A percentile compares a stretch with the other conserved stretches of the same genome.
These are phyloP conservation scores for Sicus ferrugineus DNA, from an alignment of 2,888 invertebrate genomes.

Conservation along the genomic window DNA sequence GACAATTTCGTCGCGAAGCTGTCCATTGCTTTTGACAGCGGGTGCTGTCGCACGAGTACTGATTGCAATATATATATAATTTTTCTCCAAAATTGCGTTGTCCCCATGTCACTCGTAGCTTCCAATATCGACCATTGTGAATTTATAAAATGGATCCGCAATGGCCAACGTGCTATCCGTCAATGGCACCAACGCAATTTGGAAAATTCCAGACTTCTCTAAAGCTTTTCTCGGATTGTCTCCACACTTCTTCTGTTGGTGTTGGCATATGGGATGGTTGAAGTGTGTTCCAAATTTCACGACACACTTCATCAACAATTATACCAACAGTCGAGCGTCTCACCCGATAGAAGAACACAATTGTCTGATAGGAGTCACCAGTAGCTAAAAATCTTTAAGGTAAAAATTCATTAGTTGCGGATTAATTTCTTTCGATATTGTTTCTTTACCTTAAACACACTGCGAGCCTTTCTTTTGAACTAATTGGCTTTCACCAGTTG, in stretches of 20 bases:
- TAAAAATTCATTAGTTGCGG: neutral
- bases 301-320: constrained; percentile 21
- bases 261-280: constrained; percentile 21
- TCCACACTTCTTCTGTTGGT: constrained; percentile 21
- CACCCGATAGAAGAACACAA: constrained; percentile 17
- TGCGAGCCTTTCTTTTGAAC: neutral
- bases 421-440: neutral
- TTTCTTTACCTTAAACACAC: neutral
- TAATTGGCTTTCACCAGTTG: neutral
- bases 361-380: constrained; percentile 18
- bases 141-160: constrained; percentile 22
- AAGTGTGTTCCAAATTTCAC: constrained; percentile 22
- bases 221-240: constrained; percentile 9
- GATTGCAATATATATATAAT: too few relatives aligned
- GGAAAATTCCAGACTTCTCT: neutral
- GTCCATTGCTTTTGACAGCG: too few relatives aligned
- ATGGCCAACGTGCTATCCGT: constrained; percentile 11
- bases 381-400: constrained; percentile 15
- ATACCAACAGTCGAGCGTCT: constrained; percentile 13
- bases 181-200: neutral
- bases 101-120: constrained; percentile 14
- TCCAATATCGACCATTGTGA: constrained; percentile 18
- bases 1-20: too few relatives aligned
- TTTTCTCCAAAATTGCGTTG: constrained; percentile 24
- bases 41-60: too few relatives aligned